phyloP scores from a whole-genome alignment of 2,797 vertebrate species.

The Lates japonicus region DNA sequence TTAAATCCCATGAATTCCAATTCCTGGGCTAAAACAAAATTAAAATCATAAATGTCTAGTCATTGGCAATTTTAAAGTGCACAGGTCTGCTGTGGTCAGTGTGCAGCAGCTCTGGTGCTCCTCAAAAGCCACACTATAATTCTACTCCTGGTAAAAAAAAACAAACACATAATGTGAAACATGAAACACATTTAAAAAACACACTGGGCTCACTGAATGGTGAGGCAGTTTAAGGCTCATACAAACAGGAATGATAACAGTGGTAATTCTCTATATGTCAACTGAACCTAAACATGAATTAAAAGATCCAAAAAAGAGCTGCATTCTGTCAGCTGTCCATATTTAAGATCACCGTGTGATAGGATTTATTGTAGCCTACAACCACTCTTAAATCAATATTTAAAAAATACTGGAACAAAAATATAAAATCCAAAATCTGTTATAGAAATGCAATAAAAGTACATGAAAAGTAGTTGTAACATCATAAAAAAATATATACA shows the following conservation, averaged over 20 bases:
- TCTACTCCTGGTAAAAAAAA: background rate
- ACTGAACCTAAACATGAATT: background rate
- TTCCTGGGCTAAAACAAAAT: background rate
- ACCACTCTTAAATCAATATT: background rate
- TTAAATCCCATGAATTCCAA: background rate
- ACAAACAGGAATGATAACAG: background rate
- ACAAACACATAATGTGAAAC: background rate
- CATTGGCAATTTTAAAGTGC: too few species aligned
- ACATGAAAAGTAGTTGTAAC: background rate
- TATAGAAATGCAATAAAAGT: background rate
- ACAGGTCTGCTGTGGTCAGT: too few species aligned
- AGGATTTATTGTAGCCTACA: background rate
- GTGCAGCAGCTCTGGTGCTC: too few species aligned
- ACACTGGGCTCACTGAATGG: background rate
- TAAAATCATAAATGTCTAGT: background rate
- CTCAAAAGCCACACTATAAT: background rate
- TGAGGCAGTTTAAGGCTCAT: background rate
- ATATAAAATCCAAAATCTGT: background rate
- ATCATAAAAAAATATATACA: background rate
- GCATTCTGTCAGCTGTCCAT: background rate
- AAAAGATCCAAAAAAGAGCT: background rate
- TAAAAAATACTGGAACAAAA: slow-evolving; percentile 2
- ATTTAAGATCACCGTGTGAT: background rate
- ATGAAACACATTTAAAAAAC: background rate
- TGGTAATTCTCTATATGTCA: background rate